These are phyloP conservation scores for Drosophila neonasuta DNA, from an alignment of 2,888 invertebrate species.

Conservation along the genomic window DNA sequence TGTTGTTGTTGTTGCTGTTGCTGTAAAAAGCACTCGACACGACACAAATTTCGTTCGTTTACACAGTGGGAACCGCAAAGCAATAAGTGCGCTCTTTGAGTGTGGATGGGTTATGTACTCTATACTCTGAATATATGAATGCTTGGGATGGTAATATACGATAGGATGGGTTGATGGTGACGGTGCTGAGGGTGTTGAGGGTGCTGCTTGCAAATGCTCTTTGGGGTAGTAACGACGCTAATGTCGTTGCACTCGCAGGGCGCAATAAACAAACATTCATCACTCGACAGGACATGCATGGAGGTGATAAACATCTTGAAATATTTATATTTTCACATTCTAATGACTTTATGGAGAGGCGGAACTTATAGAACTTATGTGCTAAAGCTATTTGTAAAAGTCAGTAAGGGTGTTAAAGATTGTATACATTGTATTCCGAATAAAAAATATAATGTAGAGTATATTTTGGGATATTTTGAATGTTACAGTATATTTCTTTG, in stretches of 20 bases:
- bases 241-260: slow-evolving; percentile 70
- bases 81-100: slow-evolving; percentile 33
- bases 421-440: no score
- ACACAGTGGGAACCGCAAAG: slow-evolving; percentile 53
- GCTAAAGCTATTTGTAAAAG: background rate
- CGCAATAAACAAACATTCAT: slow-evolving; percentile 28
- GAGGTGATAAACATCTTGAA: slow-evolving; percentile 36
- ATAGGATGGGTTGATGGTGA: background rate
- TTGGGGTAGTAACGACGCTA: slow-evolving; percentile 27
- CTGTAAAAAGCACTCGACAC: slow-evolving; percentile 61
- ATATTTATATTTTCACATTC: slow-evolving; percentile 16
- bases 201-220: background rate
- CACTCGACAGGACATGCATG: slow-evolving; percentile 30
- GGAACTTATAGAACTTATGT: background rate
- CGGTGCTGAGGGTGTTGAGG: background rate
- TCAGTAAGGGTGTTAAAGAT: no score
- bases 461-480: no score
- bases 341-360: slow-evolving; percentile 12
- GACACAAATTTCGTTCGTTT: slow-evolving; percentile 65
- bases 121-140: background rate
- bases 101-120: slow-evolving; percentile 4
- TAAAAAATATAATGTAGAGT: no score
- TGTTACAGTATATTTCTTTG: no score
- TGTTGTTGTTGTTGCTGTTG: slow-evolving; percentile 33
- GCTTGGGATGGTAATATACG: background rate